phyloP scores from a whole-genome alignment of 2,113 vertebrate genomes.

The Jaculus jaculus region DNA sequence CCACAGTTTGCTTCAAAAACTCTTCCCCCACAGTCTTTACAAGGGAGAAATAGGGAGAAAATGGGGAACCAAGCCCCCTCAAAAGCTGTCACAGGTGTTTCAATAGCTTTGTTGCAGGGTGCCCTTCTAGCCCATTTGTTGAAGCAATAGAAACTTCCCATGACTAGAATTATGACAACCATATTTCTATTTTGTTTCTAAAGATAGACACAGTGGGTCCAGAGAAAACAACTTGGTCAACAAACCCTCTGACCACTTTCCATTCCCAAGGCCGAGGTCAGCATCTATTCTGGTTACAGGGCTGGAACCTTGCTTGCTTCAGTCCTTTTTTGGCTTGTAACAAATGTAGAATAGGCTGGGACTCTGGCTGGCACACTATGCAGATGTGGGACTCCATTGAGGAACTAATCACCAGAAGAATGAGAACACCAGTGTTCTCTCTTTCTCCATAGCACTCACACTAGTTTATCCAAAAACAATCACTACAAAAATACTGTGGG shows the following conservation, averaged over 20 bases:
- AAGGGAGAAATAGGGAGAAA: neutral
- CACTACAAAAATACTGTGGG: neutral
- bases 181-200: neutral
- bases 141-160: slow-evolving; percentile 45
- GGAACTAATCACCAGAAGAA: neutral
- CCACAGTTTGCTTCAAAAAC: neutral
- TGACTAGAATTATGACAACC: neutral
- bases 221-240: neutral
- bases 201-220: neutral
- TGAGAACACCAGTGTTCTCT: neutral
- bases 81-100: neutral
- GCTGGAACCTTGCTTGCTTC: neutral
- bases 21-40: neutral
- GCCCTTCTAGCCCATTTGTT: slow-evolving; percentile 41
- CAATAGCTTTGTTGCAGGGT: neutral
- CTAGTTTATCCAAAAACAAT: neutral
- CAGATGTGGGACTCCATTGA: neutral
- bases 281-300: neutral
- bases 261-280: neutral
- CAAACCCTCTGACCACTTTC: neutral
- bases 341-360: neutral
- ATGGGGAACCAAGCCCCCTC: neutral
- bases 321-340: neutral
- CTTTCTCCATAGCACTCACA: neutral
- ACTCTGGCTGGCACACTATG: neutral